Evolutionary conservation across 2,888 invertebrate genomes (phyloP), one percentile per base, ranked within the genome.

Genomic region (Epirrita christyi): DNA sequence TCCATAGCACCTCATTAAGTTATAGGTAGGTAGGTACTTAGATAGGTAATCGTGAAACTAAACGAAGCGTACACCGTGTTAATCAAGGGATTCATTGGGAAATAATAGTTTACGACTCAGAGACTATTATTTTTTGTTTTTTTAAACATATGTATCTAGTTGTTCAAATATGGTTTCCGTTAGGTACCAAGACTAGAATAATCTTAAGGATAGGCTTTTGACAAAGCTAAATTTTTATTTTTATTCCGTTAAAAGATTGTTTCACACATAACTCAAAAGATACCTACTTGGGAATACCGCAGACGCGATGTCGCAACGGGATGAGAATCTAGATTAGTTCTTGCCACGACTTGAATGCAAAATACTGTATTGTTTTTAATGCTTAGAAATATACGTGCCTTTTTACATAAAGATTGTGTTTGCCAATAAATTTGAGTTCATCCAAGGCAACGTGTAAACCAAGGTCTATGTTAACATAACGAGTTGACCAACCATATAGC

Each of bases 281-380:
- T 43, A 42, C 38, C 8, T 52, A 48, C 0, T 40, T 84, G 81
- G 83, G 78, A 85, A 84, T 81, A 80, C 81, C 80, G 67, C 73
- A 80, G 78, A 81, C 73, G 75, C 72, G 68, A 69, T 66, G 71
- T 70, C 65, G 71, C 73, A 78, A 87, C 88, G 80, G 81, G 80
- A 72, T 82, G 83, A 85, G 89, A 88, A 88, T 89, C 80, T 78
- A 83, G 83, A 89, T 87, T 85, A 86, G 83, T 76, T 69, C 64
- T 66, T 61, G 61, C 68, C 61, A 72, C 78, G 85, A 75, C 70
- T 63, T 72, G 88, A 83, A 88, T 89, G 72, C 71, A 80, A 83
- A 88, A 79, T 56, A 59, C 44, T 27, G 58, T 64, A 52, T 59
- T 66, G 61, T 67, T 78, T 21, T 73, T 69, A 73, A 71, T 70